Base-by-base conservation (phyloP, 2,797 vertebrate genomes). In the Botia kubotai region DNA sequence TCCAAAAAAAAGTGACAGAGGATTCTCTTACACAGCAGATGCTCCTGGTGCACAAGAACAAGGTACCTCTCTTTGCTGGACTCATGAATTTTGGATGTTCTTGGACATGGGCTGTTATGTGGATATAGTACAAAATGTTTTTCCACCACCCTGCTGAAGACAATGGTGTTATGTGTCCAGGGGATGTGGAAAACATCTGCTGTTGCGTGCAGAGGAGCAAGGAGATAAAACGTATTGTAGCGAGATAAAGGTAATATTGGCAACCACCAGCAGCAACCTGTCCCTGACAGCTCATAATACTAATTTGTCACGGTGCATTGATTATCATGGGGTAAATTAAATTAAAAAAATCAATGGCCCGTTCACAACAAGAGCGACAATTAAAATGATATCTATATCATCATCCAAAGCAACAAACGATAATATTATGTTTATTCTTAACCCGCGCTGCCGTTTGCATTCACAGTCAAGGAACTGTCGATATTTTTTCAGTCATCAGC, bases 61-160 rank as follows among this genome's bases (percentile, higher is more conserved):
- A 85, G 79, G 69, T 53, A 46, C 62, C 48, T 71, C 77, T 82
- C 72, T 79, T 77, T 74, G 63, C 52, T 2, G 36, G 50, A 65
- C 21, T 87, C 83, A 86, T 85, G 71, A 81, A 86, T 87, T 77
- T 85, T 88, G 65, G n/a, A 88, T 84, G 78, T 60, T 74, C 17
- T 16, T 71, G 60, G 70, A 78, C 72, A 53, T 65, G 75, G 58
- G 53, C 60, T 48, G 65, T 23, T 65, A 66, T 66, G 36, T n/a
- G 57, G 65, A 65, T 69, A 62, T 29, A 10, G 48, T 16, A 69
- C 26, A 55, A 74, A 72, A 72, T 19, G 46, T 72, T 80, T 77
- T 79, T 76, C 39, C 23, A 55, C 48, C 26, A 43, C 23, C 58
- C 19, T n/a, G 17, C 2, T 17, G 16, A 76, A 16, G 73, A 74